Percentiles rank a stretch among this genome's conserved stretches.
Conservation (phyloP, 2,888 invertebrate genomes). For the Gibbula magus region DNA sequence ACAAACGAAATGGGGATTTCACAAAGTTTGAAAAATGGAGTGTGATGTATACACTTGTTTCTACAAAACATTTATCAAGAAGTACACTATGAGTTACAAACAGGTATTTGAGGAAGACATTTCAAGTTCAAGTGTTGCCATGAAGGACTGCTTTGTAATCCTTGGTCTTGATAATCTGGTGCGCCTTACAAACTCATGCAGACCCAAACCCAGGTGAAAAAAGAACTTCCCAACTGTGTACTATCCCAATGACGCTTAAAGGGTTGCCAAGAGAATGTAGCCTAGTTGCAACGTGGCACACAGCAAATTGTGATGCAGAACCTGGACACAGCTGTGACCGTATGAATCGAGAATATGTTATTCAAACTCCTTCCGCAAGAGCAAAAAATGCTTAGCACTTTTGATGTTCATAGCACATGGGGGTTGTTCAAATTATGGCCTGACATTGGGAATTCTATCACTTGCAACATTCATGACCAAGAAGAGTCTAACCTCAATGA, state of each 20-base stretch:
- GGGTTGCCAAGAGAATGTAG: conserved; percentile 3
- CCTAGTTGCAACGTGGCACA: not conserved
- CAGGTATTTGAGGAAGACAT: not conserved
- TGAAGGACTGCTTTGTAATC: conserved; percentile 13
- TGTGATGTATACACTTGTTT: not conserved
- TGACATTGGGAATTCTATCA: not conserved
- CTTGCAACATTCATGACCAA: not conserved
- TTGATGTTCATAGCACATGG: not conserved
- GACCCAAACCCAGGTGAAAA: conserved; percentile 19
- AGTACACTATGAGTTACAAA: not conserved
- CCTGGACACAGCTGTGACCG: not conserved
- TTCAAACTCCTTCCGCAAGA: not conserved
- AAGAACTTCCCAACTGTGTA: conserved; percentile 7
- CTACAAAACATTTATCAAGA: not conserved
- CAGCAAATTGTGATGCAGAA: not conserved
- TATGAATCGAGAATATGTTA: not conserved
- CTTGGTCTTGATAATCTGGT: conserved; percentile 16
- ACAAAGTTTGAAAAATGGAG: not conserved
- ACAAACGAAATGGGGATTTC: not conserved
- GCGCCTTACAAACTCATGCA: not conserved
- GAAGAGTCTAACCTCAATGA: not conserved
- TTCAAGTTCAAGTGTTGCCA: not conserved
- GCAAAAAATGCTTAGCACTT: not conserved
- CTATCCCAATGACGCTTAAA: conserved; percentile 20
- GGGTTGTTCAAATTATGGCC: not conserved